phyloP scores from a whole-genome alignment of 2,113 vertebrate species.

The human region GRCh38 chr6:130698001-130698500 shows the following conservation, averaged over 20 bases:
- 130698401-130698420: not conserved
- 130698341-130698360: not conserved
- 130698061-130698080: not conserved
- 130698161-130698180: not conserved
- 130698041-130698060: not conserved
- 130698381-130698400: not conserved
- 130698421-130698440: not conserved
- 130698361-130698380: not conserved
- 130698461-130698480: not conserved
- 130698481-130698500: not conserved
- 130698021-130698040: not conserved
- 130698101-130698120: slow-evolving; percentile 77
- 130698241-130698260: not conserved
- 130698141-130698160: not conserved
- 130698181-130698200: not conserved
- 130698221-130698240: not conserved
- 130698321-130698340: not conserved
- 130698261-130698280: not conserved
- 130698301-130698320: not conserved
- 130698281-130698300: not conserved
- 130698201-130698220: not conserved
- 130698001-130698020: not conserved
- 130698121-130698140: slow-evolving; percentile 79
- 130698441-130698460: not conserved
- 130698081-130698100: accelerated